Percentiles rank a stretch among this genome's conserved stretches.
Conservation (phyloP, 1,140 invertebrate genomes). For the Drosophila jambulina region DNA sequence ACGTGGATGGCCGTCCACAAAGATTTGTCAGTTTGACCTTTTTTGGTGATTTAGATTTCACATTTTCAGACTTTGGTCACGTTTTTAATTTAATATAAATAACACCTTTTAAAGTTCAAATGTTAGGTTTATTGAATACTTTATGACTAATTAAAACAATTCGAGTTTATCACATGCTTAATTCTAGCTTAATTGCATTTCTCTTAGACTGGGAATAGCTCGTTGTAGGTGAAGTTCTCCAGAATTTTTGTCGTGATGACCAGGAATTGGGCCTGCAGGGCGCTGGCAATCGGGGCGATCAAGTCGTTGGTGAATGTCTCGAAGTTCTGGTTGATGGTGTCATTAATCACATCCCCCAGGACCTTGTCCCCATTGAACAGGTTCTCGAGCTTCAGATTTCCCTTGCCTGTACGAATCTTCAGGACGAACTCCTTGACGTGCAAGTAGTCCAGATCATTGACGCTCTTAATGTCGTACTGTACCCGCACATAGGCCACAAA, state of each 20-base stretch:
- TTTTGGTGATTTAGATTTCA: background rate
- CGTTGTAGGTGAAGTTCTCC: slow-evolving; percentile 86
- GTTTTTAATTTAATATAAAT: background rate
- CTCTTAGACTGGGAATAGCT: slow-evolving; percentile 86
- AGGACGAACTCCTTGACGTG: slow-evolving; percentile 86
- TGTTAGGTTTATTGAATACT: slow-evolving; percentile 47
- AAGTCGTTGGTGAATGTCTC: slow-evolving; percentile 87
- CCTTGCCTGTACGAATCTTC: slow-evolving; percentile 87
- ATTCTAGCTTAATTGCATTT: slow-evolving; percentile 52
- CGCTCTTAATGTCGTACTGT: slow-evolving; percentile 84
- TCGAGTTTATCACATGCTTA: slow-evolving; percentile 72
- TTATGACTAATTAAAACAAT: slow-evolving; percentile 65
- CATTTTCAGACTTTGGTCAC: background rate
- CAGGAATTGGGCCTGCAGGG: slow-evolving; percentile 86
- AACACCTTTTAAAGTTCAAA: background rate
- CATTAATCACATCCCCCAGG: slow-evolving; percentile 87
- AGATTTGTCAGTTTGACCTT: background rate
- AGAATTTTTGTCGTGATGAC: slow-evolving; percentile 87
- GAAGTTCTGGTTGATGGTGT: slow-evolving; percentile 88
- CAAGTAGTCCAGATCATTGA: slow-evolving; percentile 86
- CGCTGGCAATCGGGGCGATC: slow-evolving; percentile 87
- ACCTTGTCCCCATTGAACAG: slow-evolving; percentile 88
- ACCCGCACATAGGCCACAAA: slow-evolving; percentile 86
- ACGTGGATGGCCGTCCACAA: background rate
- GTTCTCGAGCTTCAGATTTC: slow-evolving; percentile 87